phyloP scores from a whole-genome alignment of 1,140 invertebrate species.

The Drosophila ercepeae region DNA sequence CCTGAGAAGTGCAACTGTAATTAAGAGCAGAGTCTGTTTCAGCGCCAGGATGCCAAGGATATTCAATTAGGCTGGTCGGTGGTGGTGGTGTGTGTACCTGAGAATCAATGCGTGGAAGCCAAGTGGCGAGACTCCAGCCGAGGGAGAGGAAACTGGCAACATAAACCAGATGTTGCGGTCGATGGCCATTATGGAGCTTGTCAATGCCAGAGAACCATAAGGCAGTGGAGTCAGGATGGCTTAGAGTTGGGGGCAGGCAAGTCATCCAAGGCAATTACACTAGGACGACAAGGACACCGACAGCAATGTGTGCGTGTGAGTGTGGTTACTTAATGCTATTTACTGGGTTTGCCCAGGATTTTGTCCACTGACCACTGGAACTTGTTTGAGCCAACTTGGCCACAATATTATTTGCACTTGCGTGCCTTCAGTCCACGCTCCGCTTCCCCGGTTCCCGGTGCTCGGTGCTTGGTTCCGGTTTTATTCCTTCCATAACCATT shows the following conservation, averaged over 20 bases:
- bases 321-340: conserved; percentile 77
- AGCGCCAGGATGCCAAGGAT: conserved; percentile 20
- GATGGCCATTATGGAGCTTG: conserved; percentile 78
- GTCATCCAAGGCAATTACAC: conserved; percentile 69
- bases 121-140: conserved; percentile 14
- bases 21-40: neutral
- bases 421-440: conserved; percentile 12
- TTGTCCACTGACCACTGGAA: conserved; percentile 33
- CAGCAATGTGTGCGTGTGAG: conserved; percentile 47
- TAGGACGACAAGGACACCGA: conserved; percentile 58
- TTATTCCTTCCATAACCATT: conserved; percentile 49
- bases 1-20: conserved; percentile 6
- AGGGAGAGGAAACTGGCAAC: conserved; percentile 34
- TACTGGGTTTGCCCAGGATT: conserved; percentile 45
- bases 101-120: conserved; percentile 49
- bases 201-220: conserved; percentile 60
- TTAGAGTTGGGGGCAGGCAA: neutral
- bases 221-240: neutral
- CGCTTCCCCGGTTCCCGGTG: neutral
- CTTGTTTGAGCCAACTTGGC: conserved; percentile 67
- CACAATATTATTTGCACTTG: conserved; percentile 79
- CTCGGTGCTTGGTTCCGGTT: too few relatives aligned
- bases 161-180: conserved; percentile 77
- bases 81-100: conserved; percentile 35
- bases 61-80: conserved; percentile 65